Base-by-base conservation (phyloP, 2,888 invertebrate species). In the Zaprionus lineosus region DNA sequence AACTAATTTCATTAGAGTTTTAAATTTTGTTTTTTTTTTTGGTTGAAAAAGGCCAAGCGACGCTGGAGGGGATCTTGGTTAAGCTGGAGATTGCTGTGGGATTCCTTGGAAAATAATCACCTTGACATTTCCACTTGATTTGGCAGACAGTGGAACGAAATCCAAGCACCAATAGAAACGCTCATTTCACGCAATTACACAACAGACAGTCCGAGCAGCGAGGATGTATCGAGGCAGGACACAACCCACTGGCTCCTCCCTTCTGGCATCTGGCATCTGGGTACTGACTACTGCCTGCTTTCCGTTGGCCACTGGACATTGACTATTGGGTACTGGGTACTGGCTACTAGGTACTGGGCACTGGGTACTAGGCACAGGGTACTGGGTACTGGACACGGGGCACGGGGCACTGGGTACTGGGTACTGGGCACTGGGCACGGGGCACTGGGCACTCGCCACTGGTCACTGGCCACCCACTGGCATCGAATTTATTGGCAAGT, bases 401-500 rank as follows among this genome's bases (percentile, higher is more conserved):
- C 31, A 31, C 31, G 3, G 28, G n/a, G 34, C 51, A 62, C n/a
- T n/a, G n/a, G n/a, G n/a, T n/a, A n/a, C n/a, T n/a, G n/a, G n/a
- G n/a, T n/a, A n/a, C n/a, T n/a, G n/a, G n/a, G n/a, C n/a, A n/a
- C n/a, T n/a, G n/a, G n/a, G n/a, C n/a, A n/a, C n/a, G n/a, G n/a
- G n/a, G n/a, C n/a, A n/a, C n/a, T n/a, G n/a, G n/a, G n/a, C n/a
- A n/a, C n/a, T n/a, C 36, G 29, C 51, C 31, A 61, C 37, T 9
- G 8, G 8, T 4, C 31, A 31, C 31, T 1, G 15, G 18, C 43
- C 66, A 37, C 66, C 74, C 69, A 59, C 58, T 51, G 65, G 39
- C 69, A 53, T 41, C 28, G 43, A 60, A 82, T 79, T 75, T 79
- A 82, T 82, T 78, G 73, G 70, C 53, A 70, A 44, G 59, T 64